These are phyloP conservation scores for Hippocampus barbouri DNA, from an alignment of 2,113 vertebrate genomes.

Conservation along the genomic window DNA sequence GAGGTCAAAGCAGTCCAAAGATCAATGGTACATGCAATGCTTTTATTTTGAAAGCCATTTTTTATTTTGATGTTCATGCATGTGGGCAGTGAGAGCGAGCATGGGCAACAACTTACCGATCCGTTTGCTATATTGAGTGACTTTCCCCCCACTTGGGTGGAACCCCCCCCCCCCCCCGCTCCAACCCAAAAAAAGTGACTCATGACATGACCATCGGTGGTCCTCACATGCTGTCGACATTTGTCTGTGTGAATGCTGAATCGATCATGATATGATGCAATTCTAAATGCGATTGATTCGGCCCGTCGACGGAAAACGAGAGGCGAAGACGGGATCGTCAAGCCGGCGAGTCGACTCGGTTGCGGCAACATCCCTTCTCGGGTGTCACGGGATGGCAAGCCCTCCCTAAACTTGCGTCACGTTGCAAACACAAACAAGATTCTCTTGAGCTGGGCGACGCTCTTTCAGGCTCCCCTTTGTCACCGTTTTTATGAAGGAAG, in stretches of 20 bases:
- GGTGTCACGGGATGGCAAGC: conserved; percentile 48
- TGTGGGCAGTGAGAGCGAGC: no score
- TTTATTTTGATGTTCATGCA: no score
- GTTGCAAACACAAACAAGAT: conserved; percentile 60
- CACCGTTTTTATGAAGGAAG: conserved; percentile 58
- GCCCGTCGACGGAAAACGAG: conserved; percentile 26
- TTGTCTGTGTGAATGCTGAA: no score
- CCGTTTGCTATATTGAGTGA: no score
- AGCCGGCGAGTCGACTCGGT: conserved; percentile 47
- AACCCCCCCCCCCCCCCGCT: no score
- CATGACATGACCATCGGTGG: no score
- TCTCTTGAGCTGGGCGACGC: conserved; percentile 52
- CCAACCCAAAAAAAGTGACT: no score
- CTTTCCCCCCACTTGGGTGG: no score
- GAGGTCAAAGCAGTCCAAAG: conserved; percentile 65
- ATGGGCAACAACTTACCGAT: no score
- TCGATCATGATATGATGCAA: no score
- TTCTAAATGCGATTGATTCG: conserved; percentile 15
- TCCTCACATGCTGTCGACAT: no score
- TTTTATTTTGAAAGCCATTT: conserved; percentile 32
- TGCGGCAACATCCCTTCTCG: conserved; percentile 58
- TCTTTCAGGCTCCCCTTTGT: conserved; percentile 52
- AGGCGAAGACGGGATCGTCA: conserved; percentile 19
- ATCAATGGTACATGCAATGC: conserved; percentile 3
- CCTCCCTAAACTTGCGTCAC: conserved; percentile 35